These are phyloP conservation scores for Sorex fumeus DNA, from an alignment of 2,113 vertebrate genomes.

Conservation along the genomic window DNA sequence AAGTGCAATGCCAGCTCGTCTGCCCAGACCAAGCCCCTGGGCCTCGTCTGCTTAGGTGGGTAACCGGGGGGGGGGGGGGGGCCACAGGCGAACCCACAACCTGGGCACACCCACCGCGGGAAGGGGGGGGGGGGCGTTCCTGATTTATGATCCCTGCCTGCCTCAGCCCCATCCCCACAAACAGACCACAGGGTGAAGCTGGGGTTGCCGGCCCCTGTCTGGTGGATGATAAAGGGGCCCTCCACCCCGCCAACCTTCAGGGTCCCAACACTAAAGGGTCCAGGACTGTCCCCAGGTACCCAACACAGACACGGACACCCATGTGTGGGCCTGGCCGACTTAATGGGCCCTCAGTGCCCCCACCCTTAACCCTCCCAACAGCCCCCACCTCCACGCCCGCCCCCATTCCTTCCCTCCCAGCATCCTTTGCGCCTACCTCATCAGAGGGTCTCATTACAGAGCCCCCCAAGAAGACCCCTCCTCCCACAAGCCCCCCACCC, in stretches of 20 bases:
- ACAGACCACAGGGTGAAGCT: too few species aligned
- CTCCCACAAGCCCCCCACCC: rapidly evolving
- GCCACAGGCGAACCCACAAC: rapidly evolving
- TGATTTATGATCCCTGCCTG: neutral
- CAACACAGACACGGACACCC: too few species aligned
- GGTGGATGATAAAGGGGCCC: too few species aligned
- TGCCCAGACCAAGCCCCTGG: rapidly evolving
- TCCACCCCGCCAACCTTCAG: neutral
- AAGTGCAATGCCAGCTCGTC: neutral
- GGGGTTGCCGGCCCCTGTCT: neutral
- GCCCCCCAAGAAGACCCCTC: neutral
- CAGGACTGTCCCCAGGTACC: neutral
- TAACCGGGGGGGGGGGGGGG: neutral
- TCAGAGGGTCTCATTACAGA: conserved; percentile 78
- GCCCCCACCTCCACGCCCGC: too few species aligned
- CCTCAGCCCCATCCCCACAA: neutral
- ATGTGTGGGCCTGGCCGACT: too few species aligned
- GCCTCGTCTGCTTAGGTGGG: conserved; percentile 77
- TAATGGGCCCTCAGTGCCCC: too few species aligned
- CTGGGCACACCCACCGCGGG: neutral
- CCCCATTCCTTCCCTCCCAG: too few species aligned
- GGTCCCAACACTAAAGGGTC: neutral
- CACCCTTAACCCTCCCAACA: too few species aligned
- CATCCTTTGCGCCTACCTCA: neutral
- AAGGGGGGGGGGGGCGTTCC: too few species aligned